Base-by-base conservation (phyloP, 2,888 invertebrate genomes). In the Noctua fimbriata region DNA sequence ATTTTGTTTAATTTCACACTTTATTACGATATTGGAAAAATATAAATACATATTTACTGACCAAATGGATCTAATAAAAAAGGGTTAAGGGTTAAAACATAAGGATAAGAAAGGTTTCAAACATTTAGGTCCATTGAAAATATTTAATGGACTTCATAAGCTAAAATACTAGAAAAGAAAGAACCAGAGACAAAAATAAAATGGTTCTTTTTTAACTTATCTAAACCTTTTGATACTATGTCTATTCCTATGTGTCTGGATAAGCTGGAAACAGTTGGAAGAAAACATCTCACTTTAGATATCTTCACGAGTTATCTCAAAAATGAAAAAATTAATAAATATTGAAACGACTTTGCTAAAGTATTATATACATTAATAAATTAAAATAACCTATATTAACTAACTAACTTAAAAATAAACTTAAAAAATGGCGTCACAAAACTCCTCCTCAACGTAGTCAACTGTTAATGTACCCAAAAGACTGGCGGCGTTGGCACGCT, bases 1-100 rank as follows among this genome's bases (percentile, higher is more conserved):
- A 2, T 55, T 66, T 41, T 21, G 55, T 80, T 79, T 79, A 47
- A 76, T 76, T 77, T 63, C 63, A 32, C 32, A 63, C 16, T 32
- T 63, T 18, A 32, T 32, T 32, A 63, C 28, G 44, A 44, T 60
- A 7, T 67, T 24, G 72, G 18, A 41, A 55, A 55, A 0, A 36
- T 41, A 70, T 70, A 24, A 70, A 16, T 32, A 24, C 5, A 52
- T 18, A 36, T 52, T 36, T 16, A 52, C 9, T 32, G 49, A 16
- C 1, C 9, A 1, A 52, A 52, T 24, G 9, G 10, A 36, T 70
- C 36, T 12, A n/a, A 58, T n/a, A n/a, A 58, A 58, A 58, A 58
- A 14, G 58, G 58, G n/a, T 14, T n/a, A 58, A 5, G n/a, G n/a
- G 14, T 28, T 28, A 14, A n/a, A 55, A 55, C 4, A 12, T 14